phyloP scores from a whole-genome alignment of 2,113 vertebrate genomes.

The Cyphomyrus discorhynchus region DNA sequence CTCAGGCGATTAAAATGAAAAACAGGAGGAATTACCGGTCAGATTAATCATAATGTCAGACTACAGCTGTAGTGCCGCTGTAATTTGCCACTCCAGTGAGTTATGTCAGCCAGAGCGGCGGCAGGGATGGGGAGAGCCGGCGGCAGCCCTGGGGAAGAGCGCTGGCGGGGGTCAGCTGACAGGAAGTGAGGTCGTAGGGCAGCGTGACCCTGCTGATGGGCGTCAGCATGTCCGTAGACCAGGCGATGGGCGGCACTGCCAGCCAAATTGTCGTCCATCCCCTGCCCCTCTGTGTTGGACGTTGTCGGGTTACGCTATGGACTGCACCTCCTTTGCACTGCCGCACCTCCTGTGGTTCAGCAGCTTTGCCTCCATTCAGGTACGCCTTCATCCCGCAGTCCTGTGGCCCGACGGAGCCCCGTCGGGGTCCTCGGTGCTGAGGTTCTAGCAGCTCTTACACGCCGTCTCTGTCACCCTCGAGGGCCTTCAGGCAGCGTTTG shows the following conservation, averaged over 20 bases:
- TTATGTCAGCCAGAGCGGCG: constrained; percentile 85
- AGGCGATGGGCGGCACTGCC: background rate
- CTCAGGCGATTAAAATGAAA: constrained; percentile 99
- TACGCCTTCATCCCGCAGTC: background rate
- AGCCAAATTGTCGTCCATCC: background rate
- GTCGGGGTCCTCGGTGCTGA: background rate
- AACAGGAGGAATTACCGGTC: constrained; percentile 99
- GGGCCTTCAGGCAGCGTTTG: background rate
- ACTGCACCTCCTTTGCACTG: constrained; percentile 38
- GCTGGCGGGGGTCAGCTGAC: background rate
- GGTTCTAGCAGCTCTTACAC: background rate
- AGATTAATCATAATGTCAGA: constrained; percentile 99
- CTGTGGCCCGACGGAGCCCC: too few relatives aligned
- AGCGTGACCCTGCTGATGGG: background rate
- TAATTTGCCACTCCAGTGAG: constrained; percentile 99
- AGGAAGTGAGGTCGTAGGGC: background rate
- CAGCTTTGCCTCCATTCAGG: background rate
- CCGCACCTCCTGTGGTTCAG: constrained; percentile 22
- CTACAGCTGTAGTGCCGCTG: constrained; percentile 99
- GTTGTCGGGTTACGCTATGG: background rate
- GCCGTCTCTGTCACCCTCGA: background rate
- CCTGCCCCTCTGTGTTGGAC: background rate
- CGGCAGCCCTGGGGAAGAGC: constrained; percentile 52
- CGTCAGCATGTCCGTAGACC: background rate
- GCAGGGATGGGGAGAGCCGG: constrained; percentile 56